A percentile compares a stretch with the other conserved stretches of the same genome.
Conservation (phyloP, 2,113 vertebrate genomes). For the Xenus cinereus region DNA sequence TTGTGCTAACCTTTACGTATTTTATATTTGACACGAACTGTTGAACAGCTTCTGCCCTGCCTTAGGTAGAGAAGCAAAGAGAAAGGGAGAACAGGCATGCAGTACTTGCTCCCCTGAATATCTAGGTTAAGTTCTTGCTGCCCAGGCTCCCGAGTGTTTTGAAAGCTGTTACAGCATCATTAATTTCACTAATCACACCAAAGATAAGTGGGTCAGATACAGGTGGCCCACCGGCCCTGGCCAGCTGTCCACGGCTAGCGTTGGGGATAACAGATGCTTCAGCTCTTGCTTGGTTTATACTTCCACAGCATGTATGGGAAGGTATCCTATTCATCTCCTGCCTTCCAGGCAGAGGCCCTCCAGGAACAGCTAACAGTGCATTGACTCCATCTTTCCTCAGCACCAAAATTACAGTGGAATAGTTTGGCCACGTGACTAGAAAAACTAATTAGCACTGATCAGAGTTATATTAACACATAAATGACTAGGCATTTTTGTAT, state of each 20-base stretch:
- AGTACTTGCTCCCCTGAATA: neutral
- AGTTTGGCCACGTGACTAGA: neutral
- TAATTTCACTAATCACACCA: conserved; percentile 24
- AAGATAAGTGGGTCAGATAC: neutral
- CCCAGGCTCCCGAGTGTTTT: neutral
- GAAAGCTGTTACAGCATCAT: neutral
- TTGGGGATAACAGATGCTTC: neutral
- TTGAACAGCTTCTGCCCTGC: neutral
- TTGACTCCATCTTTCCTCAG: neutral
- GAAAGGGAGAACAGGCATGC: neutral
- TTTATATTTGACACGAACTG: neutral
- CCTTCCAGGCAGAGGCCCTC: neutral
- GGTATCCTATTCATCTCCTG: neutral
- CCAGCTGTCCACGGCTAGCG: neutral
- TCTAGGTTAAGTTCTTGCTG: neutral
- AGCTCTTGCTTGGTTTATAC: neutral
- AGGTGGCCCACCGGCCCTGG: neutral
- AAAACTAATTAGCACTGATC: neutral
- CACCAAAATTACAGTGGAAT: neutral
- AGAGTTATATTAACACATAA: neutral
- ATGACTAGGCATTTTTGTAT: neutral
- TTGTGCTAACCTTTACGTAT: neutral
- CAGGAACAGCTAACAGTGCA: neutral
- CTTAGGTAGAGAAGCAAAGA: neutral
- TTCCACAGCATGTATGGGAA: neutral